Conservation (phyloP, 2,888 invertebrate species). For the Notodonta ziczac region DNA sequence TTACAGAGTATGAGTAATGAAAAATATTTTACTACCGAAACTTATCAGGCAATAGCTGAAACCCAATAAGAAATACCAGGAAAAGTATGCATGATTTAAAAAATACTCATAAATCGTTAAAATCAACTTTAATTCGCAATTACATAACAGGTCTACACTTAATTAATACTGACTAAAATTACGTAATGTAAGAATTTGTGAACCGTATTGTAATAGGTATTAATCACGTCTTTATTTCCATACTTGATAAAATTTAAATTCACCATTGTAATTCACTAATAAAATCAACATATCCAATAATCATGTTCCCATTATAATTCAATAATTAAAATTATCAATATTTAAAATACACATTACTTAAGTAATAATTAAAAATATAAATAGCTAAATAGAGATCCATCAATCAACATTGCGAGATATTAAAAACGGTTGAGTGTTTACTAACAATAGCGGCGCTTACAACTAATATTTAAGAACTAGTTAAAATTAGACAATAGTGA, state of each 20-base stretch:
- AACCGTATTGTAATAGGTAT: conserved; percentile 2
- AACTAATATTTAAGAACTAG: conserved; percentile 13
- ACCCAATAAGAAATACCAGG: no score
- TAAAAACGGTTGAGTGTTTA: conserved; percentile 8
- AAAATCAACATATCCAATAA: no score
- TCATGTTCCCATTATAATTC: not conserved
- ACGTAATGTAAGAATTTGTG: conserved; percentile 25
- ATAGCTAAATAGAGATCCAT: conserved; percentile 39
- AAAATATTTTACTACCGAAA: not conserved
- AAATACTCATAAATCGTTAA: conserved; percentile 16
- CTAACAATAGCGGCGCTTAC: conserved; percentile 2
- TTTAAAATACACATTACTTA: not conserved
- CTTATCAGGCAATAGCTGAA: no score
- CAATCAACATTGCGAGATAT: conserved; percentile 34
- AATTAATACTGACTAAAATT: conserved; percentile 42
- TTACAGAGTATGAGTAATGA: no score
- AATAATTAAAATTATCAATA: not conserved
- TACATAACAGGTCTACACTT: conserved; percentile 32
- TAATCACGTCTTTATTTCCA: not conserved
- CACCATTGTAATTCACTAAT: not conserved
- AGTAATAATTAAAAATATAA: not conserved
- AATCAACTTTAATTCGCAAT: conserved; percentile 31
- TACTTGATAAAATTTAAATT: not conserved
- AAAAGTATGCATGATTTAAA: not conserved
- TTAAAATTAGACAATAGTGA: conserved; percentile 55